Evolutionary conservation across 2,888 invertebrate genomes (phyloP).

Genomic region (Schizotus pectinicornis): DNA sequence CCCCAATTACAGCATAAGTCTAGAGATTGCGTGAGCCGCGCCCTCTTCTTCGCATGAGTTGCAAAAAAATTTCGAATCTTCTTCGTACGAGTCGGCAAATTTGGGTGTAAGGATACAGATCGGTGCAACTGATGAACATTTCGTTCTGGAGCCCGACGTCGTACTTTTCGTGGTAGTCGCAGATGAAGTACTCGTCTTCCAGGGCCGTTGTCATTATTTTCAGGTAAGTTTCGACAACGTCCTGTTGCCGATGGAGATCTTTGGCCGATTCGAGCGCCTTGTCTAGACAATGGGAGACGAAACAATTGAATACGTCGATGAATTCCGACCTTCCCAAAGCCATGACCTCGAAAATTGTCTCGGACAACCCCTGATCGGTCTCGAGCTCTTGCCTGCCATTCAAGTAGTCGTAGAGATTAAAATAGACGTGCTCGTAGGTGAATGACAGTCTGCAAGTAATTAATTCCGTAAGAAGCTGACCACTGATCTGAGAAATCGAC

Average conservation of each 20-base stretch:
- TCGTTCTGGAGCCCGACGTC: conserved; percentile 50
- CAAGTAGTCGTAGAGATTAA: conserved; percentile 68
- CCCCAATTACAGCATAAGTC: too few relatives aligned
- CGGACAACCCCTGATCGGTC: conserved; percentile 38
- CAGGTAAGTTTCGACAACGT: conserved; percentile 51
- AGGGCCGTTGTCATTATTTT: conserved; percentile 49
- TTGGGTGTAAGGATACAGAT: conserved; percentile 48
- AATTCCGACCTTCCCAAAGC: conserved; percentile 50
- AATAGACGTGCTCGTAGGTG: conserved; percentile 78
- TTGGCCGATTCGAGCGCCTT: conserved; percentile 48
- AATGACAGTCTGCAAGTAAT: conserved; percentile 68
- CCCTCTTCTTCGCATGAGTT: too few relatives aligned
- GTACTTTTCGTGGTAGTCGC: conserved; percentile 53
- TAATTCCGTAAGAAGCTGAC: conserved; percentile 37
- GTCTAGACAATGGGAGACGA: conserved; percentile 49
- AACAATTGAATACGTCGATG: conserved; percentile 50
- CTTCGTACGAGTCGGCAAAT: too few relatives aligned
- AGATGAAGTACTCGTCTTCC: conserved; percentile 56
- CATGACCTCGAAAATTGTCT: conserved; percentile 46
- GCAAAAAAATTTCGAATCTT: too few relatives aligned
- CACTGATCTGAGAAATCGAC: background rate
- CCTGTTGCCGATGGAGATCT: conserved; percentile 44
- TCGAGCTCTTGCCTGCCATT: conserved; percentile 42
- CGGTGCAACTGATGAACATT: conserved; percentile 49
- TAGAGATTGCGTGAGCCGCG: too few relatives aligned